Base-by-base conservation (phyloP, 2,888 invertebrate species). In the Physocephala rufipes region DNA sequence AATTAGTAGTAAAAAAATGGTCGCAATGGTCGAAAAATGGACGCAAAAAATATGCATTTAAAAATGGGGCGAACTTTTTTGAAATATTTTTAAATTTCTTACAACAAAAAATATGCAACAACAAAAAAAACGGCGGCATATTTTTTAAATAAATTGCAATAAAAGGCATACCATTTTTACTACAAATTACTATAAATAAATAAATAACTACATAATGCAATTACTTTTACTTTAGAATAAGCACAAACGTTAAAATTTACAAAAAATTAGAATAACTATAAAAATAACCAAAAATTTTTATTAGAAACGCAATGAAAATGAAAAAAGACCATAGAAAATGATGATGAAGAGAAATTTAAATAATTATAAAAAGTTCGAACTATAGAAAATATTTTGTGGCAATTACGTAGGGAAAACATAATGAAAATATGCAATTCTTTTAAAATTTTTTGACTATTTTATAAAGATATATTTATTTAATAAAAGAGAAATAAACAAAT, bases 271-370 rank as follows among this genome's bases (percentile, higher is more conserved):
- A 36, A 26, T 36, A 55, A 53, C 21, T 16, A 67, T 26, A 58
- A 66, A 53, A 66, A 66, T 67, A 67, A 67, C 67, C 67, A 67
- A 67, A 67, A 45, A 26, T 58, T 67, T 67, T 67, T 58, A 67
- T 55, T 67, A 55, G 45, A 58, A 67, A 26, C 26, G 58, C 58
- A 58, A 58, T 58, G 16, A 55, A 2, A 55, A 55, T 55, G 19
- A 2, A 24, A 47, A 63, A 63, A 47, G 13, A 67, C 21, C n/a
- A 55, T n/a, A 26, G 21, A 30, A 24, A 65, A 28, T 19, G 19
- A 16, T 21, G 26, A 67, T 21, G 16, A 45, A 16, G 4, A 26
- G 21, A 9, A 47, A 47, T 19, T 47, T 47, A 63, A 21, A 26
- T 47, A 63, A 43, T 47, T 45, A 45, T 26, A 26, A 51, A 59